Percentiles rank a stretch among this genome's conserved stretches.
phyloP scores from a whole-genome alignment of 2,888 invertebrate species.

The Ephialtes manifestator region DNA sequence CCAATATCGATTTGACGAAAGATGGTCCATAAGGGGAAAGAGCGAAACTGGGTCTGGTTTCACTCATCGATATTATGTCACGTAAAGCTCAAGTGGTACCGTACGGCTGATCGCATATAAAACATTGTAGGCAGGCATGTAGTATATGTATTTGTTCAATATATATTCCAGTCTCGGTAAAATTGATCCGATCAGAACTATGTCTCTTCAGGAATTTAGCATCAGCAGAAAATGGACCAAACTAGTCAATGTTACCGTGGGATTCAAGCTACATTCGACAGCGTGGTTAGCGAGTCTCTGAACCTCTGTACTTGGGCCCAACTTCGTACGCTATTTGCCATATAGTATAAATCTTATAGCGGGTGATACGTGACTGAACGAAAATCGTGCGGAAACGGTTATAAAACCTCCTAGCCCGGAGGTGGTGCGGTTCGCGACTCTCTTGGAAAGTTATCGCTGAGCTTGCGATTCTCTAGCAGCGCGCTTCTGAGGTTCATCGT shows the following conservation, averaged over 20 bases:
- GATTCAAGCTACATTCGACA: not conserved
- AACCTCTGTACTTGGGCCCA: not conserved
- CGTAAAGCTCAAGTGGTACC: slow-evolving; percentile 12
- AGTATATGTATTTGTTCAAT: not conserved
- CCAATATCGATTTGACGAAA: not conserved
- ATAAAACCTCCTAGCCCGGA: slow-evolving; percentile 49
- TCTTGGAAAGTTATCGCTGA: slow-evolving; percentile 65
- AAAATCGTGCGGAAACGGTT: slow-evolving; percentile 63
- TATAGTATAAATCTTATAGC: slow-evolving; percentile 34
- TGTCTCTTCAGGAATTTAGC: not conserved
- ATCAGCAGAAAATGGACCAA: not conserved
- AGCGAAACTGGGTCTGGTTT: slow-evolving; percentile 6
- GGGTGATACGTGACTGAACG: slow-evolving; percentile 62
- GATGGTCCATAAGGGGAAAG: not conserved
- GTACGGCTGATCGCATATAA: not conserved
- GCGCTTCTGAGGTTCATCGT: slow-evolving; percentile 50
- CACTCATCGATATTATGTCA: slow-evolving; percentile 14
- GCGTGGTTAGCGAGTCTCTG: not conserved
- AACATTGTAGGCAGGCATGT: not conserved
- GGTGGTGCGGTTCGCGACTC: slow-evolving; percentile 27
- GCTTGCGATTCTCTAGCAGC: slow-evolving; percentile 56
- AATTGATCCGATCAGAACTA: not conserved
- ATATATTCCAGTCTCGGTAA: not conserved
- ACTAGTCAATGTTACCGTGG: not conserved
- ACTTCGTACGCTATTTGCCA: slow-evolving; percentile 24